Percentiles rank a stretch among this genome's conserved stretches.
These are phyloP conservation scores for Subacronicta megacephala DNA, from an alignment of 2,888 invertebrate genomes.

Conservation along the genomic window DNA sequence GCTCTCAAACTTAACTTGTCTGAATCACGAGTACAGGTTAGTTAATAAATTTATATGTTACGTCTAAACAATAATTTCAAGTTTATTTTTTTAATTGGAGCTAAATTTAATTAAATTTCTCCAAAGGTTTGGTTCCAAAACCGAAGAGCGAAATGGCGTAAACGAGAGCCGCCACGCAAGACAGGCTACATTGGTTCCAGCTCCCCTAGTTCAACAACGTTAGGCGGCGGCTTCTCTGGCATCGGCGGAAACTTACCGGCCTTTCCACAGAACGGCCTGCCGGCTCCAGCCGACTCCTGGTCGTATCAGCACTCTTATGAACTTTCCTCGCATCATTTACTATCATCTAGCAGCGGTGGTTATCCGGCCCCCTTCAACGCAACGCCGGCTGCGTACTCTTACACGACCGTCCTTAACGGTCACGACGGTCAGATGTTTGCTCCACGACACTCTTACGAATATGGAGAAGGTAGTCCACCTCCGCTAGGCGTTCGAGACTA, in stretches of 20 bases:
- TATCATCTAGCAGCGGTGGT: slow-evolving; percentile 92
- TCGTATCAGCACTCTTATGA: slow-evolving; percentile 94
- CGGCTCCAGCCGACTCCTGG: slow-evolving; percentile 94
- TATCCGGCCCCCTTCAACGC: slow-evolving; percentile 91
- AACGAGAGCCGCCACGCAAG: slow-evolving; percentile 97
- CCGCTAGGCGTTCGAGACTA: slow-evolving; percentile 91
- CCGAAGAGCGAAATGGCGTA: slow-evolving; percentile 97
- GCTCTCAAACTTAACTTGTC: slow-evolving; percentile 97
- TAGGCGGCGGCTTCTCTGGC: slow-evolving; percentile 90
- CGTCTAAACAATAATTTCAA: too few relatives aligned
- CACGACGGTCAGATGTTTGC: slow-evolving; percentile 94
- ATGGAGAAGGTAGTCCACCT: slow-evolving; percentile 91
- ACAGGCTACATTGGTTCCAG: slow-evolving; percentile 94
- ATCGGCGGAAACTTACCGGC: slow-evolving; percentile 84
- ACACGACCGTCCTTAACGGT: slow-evolving; percentile 92
- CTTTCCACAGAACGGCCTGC: slow-evolving; percentile 90
- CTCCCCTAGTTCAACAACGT: slow-evolving; percentile 91
- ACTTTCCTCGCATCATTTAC: slow-evolving; percentile 92
- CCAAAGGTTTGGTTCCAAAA: slow-evolving; percentile 96
- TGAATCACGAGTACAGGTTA: slow-evolving; percentile 91
- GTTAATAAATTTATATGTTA: too few relatives aligned
- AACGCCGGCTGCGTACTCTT: slow-evolving; percentile 90
- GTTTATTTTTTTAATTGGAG: too few relatives aligned
- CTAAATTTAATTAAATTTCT: slow-evolving; percentile 7
- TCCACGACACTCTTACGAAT: slow-evolving; percentile 90